phyloP scores from a whole-genome alignment of 2,797 vertebrate genomes.

The Squalus acanthias region DNA sequence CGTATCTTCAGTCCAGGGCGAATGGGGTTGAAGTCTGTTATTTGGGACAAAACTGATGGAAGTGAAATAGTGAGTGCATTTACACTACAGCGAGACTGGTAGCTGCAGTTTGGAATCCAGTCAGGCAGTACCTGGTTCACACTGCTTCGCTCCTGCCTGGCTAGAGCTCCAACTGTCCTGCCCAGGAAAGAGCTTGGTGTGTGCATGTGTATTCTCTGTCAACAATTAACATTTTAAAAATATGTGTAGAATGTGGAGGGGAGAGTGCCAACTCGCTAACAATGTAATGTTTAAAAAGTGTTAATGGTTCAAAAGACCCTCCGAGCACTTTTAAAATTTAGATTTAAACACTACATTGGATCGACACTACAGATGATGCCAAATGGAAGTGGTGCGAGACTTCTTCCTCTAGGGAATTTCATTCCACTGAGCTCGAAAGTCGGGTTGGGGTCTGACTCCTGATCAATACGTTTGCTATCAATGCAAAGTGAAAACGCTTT shows the following conservation, averaged over 20 bases:
- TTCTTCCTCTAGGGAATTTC: background rate
- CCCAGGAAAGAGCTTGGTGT: background rate
- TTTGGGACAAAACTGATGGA: background rate
- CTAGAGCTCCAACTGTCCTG: background rate
- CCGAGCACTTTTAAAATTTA: background rate
- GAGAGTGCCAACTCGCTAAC: background rate
- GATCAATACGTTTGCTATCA: background rate
- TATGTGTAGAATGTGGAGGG: background rate
- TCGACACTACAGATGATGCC: background rate
- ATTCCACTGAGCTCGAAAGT: background rate
- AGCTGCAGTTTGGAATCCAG: background rate
- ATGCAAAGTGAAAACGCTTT: background rate
- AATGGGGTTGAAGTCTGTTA: background rate
- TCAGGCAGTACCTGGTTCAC: background rate
- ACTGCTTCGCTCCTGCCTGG: background rate
- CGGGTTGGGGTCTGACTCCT: background rate
- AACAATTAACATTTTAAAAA: background rate
- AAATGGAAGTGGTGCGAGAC: background rate
- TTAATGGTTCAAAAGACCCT: background rate
- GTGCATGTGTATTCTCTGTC: background rate
- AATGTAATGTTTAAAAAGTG: background rate
- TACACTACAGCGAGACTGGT: background rate
- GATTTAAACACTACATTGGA: background rate
- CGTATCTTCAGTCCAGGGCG: background rate
- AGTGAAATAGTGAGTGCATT: background rate